Percentiles rank a stretch among this genome's conserved stretches.
Evolutionary conservation across 2,888 invertebrate genomes (phyloP).

Genomic region (Noctua fimbriata): DNA sequence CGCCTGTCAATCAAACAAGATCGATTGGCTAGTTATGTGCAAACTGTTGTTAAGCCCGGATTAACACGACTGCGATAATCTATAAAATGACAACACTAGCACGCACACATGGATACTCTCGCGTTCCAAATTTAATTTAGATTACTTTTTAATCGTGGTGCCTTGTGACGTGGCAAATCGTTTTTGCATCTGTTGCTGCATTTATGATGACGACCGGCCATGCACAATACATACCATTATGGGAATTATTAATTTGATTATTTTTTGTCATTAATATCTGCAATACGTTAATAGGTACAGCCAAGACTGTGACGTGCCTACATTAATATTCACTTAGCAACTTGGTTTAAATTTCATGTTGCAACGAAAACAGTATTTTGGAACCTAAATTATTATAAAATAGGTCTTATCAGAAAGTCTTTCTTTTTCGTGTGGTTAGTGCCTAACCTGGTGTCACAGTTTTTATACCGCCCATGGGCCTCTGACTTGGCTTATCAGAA

Average conservation of each 20-base stretch:
- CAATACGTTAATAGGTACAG: background rate
- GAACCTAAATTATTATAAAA: background rate
- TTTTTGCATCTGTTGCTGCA: conserved; percentile 26
- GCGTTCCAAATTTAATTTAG: conserved; percentile 57
- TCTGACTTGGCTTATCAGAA: background rate
- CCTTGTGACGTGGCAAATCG: conserved; percentile 26
- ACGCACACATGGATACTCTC: conserved; percentile 72
- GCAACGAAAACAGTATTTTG: background rate
- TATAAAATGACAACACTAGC: conserved; percentile 77
- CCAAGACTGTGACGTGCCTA: background rate
- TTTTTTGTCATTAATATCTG: background rate
- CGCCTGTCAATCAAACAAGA: conserved; percentile 80
- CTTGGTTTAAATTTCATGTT: no score
- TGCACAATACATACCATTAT: no score
- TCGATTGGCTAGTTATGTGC: conserved; percentile 80
- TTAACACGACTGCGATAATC: conserved; percentile 78
- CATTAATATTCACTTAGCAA: background rate
- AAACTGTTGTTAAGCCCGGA: conserved; percentile 82
- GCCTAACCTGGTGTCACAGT: no score
- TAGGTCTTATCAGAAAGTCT: background rate
- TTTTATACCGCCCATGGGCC: no score
- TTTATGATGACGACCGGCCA: background rate
- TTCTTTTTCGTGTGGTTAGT: background rate
- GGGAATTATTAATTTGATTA: background rate
- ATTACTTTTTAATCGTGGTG: conserved; percentile 30